Evolutionary conservation across 1,140 invertebrate genomes (phyloP).

Genomic region (Drosophila watanabei): DNA sequence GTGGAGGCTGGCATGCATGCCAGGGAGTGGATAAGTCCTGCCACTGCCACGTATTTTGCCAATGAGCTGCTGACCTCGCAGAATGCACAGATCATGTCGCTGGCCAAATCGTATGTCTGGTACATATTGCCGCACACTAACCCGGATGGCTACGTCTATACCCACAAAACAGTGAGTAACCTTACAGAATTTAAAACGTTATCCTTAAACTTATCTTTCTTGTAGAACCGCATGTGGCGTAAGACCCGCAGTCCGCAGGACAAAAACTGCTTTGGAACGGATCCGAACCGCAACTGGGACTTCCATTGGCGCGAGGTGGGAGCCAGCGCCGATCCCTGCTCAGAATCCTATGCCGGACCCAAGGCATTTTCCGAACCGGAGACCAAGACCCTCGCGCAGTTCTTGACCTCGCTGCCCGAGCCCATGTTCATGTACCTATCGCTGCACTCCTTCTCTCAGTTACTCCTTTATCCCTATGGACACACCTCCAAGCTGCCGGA

Average conservation of each 20-base stretch:
- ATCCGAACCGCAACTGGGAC: conserved; percentile 92
- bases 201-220: too few relatives aligned
- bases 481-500: conserved; percentile 87
- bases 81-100: conserved; percentile 81
- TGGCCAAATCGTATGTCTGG: conserved; percentile 89
- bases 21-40: conserved; percentile 92
- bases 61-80: conserved; percentile 88
- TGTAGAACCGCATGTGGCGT: conserved; percentile 89
- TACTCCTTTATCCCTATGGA: conserved; percentile 91
- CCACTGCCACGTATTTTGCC: conserved; percentile 89
- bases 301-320: conserved; percentile 90
- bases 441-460: conserved; percentile 92
- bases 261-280: conserved; percentile 88
- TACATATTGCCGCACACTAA: conserved; percentile 90
- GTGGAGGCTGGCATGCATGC: conserved; percentile 89
- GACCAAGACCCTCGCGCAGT: conserved; percentile 86
- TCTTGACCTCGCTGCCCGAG: conserved; percentile 33
- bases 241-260: conserved; percentile 88
- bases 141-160: conserved; percentile 93
- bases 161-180: conserved; percentile 86
- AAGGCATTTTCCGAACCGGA: conserved; percentile 91
- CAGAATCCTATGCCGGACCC: conserved; percentile 90
- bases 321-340: conserved; percentile 89
- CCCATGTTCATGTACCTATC: conserved; percentile 86
- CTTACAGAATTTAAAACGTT: neutral